Conservation (phyloP, 2,113 vertebrate species). For the Varanus komodoensis region DNA sequence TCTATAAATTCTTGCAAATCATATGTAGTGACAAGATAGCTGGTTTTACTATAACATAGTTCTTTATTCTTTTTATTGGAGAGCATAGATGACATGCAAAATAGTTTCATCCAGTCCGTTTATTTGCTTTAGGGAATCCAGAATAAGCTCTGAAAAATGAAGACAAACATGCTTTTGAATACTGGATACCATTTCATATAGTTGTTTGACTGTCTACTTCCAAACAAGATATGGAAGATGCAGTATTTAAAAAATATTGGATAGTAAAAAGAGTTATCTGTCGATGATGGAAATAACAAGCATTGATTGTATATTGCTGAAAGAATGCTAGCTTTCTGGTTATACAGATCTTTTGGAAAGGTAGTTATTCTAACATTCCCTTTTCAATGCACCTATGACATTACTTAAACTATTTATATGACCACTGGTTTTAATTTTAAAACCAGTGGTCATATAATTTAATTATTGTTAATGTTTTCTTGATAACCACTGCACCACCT, state of each 20-base stretch:
- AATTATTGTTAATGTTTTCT: too few species aligned
- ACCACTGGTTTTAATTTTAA: too few species aligned
- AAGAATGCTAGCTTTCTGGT: neutral
- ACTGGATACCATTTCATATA: neutral
- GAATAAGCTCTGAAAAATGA: neutral
- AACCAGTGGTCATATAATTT: too few species aligned
- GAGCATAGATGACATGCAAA: neutral
- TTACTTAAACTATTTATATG: too few species aligned
- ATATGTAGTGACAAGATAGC: neutral
- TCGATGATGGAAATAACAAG: neutral
- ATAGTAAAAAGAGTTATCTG: neutral
- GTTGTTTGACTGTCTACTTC: neutral
- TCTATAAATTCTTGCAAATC: conserved; percentile 1
- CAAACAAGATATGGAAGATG: neutral
- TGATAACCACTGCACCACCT: too few species aligned
- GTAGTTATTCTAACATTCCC: neutral
- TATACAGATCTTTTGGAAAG: neutral
- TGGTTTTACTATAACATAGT: neutral
- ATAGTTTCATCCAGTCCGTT: neutral
- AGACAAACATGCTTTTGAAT: neutral
- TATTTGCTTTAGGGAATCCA: neutral
- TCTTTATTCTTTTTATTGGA: neutral
- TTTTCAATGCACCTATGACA: too few species aligned
- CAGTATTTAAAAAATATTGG: neutral
- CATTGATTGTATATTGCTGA: neutral